A percentile compares a stretch with the other conserved stretches of the same genome.
Conservation (phyloP, 2,888 invertebrate genomes). For the Ceraclea dissimilis region DNA sequence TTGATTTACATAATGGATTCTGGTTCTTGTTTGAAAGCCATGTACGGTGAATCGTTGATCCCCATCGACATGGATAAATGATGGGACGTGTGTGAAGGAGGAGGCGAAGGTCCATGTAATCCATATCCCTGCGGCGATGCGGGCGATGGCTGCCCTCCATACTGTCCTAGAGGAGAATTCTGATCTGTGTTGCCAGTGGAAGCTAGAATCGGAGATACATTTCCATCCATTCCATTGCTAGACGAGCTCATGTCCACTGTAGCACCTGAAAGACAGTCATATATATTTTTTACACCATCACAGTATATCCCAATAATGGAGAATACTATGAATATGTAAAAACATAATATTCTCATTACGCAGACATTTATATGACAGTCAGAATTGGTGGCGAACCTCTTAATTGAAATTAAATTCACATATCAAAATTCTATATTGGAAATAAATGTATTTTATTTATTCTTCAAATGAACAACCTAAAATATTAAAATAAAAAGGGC, state of each 20-base stretch:
- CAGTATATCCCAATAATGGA: too few species aligned
- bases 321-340: too few species aligned
- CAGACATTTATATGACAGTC: too few species aligned
- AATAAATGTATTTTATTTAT: too few species aligned
- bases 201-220: constrained; percentile 11
- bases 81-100: constrained; percentile 8
- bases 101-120: constrained; percentile 10
- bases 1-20: constrained; percentile 20
- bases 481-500: too few species aligned
- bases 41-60: constrained; percentile 12
- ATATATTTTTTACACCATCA: neutral
- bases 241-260: constrained; percentile 16
- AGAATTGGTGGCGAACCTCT: too few species aligned
- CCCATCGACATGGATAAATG: constrained; percentile 16
- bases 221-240: constrained; percentile 13
- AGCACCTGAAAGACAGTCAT: constrained; percentile 15
- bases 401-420: too few species aligned
- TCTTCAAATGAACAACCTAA: too few species aligned
- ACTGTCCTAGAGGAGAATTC: constrained; percentile 13
- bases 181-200: constrained; percentile 9
- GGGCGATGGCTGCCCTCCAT: constrained; percentile 12
- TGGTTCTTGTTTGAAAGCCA: constrained; percentile 24
- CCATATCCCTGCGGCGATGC: constrained; percentile 21
- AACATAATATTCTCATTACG: too few species aligned
- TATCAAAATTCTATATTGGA: too few species aligned